Base-by-base conservation (phyloP, 1,140 invertebrate genomes). In the Drosophila lacertosa region DNA sequence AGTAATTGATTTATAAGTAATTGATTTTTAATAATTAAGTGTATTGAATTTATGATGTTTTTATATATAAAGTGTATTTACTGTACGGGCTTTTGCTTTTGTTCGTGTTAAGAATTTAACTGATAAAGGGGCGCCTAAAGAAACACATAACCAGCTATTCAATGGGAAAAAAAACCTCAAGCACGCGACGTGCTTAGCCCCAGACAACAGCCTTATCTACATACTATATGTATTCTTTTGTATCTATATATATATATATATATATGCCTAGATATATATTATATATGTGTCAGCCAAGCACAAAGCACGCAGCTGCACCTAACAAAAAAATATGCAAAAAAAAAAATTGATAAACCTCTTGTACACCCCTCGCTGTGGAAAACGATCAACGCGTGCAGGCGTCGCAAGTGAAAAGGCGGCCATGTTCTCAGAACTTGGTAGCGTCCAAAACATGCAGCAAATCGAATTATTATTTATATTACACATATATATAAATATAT, bases 41-140 rank as follows among this genome's bases (percentile, higher is more conserved):
- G n/a, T 22, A 55, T 13, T 4, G 2, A 11, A 9, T 59, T 20
- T 22, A 32, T 16, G 29, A n/a, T 20, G 10, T 2, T 7, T 9
- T 29, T 9, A 9, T 9, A 29, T 29, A n/a, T 29, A 29, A 7
- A n/a, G 32, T 40, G 29, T 57, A 37, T 11, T n/a, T 63, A 54
- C 48, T 48, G 26, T 5, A 11, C 11, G 20, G 68, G 69, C 42
- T 45, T 77, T 82, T 82, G 78, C 78, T 82, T 82, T 82, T 68
- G 44, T 18, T 26, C 1, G 42, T 9, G 13, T 11, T 10, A 39
- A 24, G 4, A 29, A 39, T 24, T 9, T 6, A 11, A 16, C 48
- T 37, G 18, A 51, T 51, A 22, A 37, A 15, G 11, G 18, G 32
- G n/a, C 2, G 29, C 40, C n/a, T n/a, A n/a, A n/a, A n/a, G n/a